phyloP scores from a whole-genome alignment of 1,140 invertebrate genomes.

The Tetragonula clypearis region DNA sequence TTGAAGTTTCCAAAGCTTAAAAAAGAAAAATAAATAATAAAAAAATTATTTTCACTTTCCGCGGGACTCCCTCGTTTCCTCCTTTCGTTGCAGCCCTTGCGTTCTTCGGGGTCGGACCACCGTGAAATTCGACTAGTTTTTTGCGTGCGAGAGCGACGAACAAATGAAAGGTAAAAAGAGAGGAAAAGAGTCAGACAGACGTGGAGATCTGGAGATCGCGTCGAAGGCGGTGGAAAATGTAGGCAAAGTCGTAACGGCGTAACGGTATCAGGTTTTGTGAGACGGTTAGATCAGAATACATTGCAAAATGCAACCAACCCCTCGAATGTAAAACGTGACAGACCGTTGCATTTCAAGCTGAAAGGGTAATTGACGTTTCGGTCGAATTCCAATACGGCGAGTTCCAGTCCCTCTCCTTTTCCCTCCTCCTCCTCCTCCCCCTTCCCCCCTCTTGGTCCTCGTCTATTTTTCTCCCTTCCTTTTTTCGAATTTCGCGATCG shows the following conservation, averaged over 20 bases:
- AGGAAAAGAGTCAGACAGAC: background rate
- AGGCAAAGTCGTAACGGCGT: constrained; percentile 4
- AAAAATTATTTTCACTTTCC: no score
- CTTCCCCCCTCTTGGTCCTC: no score
- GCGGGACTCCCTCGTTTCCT: background rate
- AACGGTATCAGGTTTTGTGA: constrained; percentile 39
- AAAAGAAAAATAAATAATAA: no score
- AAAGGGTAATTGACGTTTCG: constrained; percentile 45
- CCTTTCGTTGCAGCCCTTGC: background rate
- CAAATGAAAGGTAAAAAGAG: background rate
- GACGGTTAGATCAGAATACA: constrained; percentile 4
- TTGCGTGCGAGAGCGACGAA: background rate
- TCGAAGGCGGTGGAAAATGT: constrained; percentile 38
- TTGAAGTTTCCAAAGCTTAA: no score
- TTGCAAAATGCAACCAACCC: constrained; percentile 12
- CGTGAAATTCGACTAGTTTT: background rate
- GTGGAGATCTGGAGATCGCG: constrained; percentile 43
- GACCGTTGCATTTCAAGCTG: constrained; percentile 13
- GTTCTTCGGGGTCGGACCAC: background rate
- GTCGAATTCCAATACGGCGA: constrained; percentile 24
- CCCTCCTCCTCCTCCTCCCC: no score
- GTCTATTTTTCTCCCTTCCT: background rate
- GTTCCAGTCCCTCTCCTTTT: background rate
- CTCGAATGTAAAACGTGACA: background rate
- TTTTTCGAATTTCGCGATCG: constrained; percentile 7